A percentile compares a stretch with the other conserved stretches of the same genome.
Evolutionary conservation across 2,888 invertebrate species (phyloP).

Genomic region (Epistrophe eligans): DNA sequence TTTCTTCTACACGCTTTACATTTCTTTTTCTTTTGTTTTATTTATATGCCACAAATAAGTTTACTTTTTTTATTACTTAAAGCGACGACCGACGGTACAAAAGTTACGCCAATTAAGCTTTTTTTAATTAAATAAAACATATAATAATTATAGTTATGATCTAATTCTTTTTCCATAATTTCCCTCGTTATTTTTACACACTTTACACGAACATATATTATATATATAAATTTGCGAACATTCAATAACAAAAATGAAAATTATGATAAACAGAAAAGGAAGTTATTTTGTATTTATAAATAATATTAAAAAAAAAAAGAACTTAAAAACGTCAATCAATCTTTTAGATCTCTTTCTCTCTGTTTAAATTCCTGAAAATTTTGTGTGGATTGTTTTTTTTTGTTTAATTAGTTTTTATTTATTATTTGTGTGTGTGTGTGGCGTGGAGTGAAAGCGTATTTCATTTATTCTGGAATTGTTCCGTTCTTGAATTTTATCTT

Average conservation of each 20-base stretch:
- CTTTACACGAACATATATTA: conserved; percentile 72
- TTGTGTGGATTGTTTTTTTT: conserved; percentile 57
- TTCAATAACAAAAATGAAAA: conserved; percentile 50
- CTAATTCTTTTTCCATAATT: conserved; percentile 31
- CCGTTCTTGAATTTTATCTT: conserved; percentile 77
- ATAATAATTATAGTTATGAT: conserved; percentile 48
- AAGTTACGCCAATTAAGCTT: conserved; percentile 31
- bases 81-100: conserved; percentile 51
- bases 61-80: conserved; percentile 30
- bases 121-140: conserved; percentile 45
- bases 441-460: conserved; percentile 34
- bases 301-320: conserved; percentile 61
- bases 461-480: conserved; percentile 78
- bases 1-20: conserved; percentile 21
- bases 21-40: conserved; percentile 23
- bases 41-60: conserved; percentile 64
- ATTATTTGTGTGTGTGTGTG: conserved; percentile 17
- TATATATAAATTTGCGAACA: conserved; percentile 67
- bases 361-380: conserved; percentile 65
- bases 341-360: conserved; percentile 67
- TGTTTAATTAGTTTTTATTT: conserved; percentile 3
- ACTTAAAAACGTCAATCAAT: conserved; percentile 62
- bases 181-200: conserved; percentile 64
- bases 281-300: conserved; percentile 55
- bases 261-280: conserved; percentile 35